Evolutionary conservation across 2,888 invertebrate genomes (phyloP), one percentile per base, ranked within the genome.

Genomic region (Eupsilia transversa): DNA sequence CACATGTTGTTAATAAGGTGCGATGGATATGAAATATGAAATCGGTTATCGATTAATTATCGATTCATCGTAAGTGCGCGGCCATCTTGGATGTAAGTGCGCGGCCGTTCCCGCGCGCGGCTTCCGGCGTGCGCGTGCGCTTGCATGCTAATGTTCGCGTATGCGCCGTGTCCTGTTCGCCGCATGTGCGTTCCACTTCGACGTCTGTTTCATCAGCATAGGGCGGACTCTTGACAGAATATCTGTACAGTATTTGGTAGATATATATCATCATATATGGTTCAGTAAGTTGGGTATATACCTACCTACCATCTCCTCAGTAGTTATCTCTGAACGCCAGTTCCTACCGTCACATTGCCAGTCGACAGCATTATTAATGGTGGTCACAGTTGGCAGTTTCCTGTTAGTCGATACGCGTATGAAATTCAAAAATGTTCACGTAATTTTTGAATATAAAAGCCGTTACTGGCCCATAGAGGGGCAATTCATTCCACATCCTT

Each of bases 41-140:
- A 94, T 95, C 93, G 93, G 92, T 93, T 94, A 94, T 95, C 93
- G 91, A 89, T 94, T 95, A 94, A 96, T 96, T 96, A 96, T 95
- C 93, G 95, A 96, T 96, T 96, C 94, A 94, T 93, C 90, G 94
- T 92, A 92, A 92, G 93, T 94, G 89, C 93, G 92, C 91, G 90
- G 95, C 95, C 96, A 96, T 95, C 91, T 95, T 95, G 95, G 94
- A 92, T 94, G 92, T 93, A 90, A 93, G 93, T 92, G 92, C 91
- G 91, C 93, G 92, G 93, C 94, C 94, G 94, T 95, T 96, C 92
- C 92, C 92, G 92, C 91, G 93, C 91, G 91, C 93, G 94, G 93
- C 94, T 96, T 96, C 96, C 96, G 96, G 94, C 94, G 93, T 82
- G 93, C 92, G 96, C 95, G 94, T 94, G 94, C 90, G 91, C 84